Conservation (phyloP, 2,797 vertebrate species). For the Phalloptychus januarius region DNA sequence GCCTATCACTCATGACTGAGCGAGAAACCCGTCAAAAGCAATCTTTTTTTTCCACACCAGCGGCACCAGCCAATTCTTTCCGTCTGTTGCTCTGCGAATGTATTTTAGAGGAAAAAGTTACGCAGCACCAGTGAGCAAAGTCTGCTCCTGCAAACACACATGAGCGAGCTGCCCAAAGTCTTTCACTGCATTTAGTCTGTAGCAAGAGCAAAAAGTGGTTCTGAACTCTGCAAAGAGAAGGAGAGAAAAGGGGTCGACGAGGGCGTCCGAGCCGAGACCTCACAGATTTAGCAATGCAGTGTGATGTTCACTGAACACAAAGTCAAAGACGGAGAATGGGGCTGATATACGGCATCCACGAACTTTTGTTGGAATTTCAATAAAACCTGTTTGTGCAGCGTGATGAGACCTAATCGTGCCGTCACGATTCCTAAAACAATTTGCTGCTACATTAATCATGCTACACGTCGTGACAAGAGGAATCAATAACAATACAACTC, state of each 20-base stretch:
- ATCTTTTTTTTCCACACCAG: constrained; percentile 2
- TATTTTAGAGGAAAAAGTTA: neutral
- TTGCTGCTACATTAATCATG: neutral
- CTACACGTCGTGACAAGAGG: neutral
- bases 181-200: neutral
- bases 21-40: neutral
- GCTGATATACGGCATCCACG: neutral
- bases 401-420: neutral
- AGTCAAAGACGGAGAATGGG: neutral
- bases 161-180: neutral
- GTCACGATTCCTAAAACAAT: neutral
- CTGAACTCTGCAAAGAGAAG: neutral
- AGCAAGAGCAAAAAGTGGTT: neutral
- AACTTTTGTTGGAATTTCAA: too few species aligned
- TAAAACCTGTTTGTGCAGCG: neutral
- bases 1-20: neutral
- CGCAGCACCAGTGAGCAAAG: neutral
- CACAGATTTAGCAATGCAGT: too few species aligned
- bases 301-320: neutral
- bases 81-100: neutral
- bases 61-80: neutral
- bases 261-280: neutral
- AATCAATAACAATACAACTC: neutral
- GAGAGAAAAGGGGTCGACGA: neutral
- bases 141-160: neutral